A percentile compares a stretch with the other conserved stretches of the same genome.
Conservation (phyloP, 2,797 vertebrate genomes). For the Pipistrellus pipistrellus region DNA sequence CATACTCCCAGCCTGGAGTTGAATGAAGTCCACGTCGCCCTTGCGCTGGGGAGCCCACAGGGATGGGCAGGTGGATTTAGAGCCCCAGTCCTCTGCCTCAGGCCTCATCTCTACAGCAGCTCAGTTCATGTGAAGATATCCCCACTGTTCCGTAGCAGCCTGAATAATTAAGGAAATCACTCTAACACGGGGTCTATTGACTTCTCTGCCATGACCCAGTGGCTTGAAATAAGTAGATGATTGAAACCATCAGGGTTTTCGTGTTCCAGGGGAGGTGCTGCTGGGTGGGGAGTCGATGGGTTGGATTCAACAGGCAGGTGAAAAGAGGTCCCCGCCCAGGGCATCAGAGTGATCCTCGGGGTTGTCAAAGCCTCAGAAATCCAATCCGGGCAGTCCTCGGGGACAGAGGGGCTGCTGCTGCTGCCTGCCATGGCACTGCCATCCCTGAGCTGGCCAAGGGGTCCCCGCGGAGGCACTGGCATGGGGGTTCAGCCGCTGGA, state of each 20-base stretch:
- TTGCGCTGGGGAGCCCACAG: not conserved
- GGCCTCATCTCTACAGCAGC: conserved; percentile 30
- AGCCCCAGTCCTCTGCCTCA: not conserved
- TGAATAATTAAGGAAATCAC: conserved; percentile 81
- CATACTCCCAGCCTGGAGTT: accelerated
- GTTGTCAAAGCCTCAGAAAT: conserved; percentile 50
- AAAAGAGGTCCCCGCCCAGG: conserved; percentile 75
- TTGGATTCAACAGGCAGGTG: conserved; percentile 16
- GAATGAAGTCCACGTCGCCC: accelerated
- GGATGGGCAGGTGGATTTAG: not conserved
- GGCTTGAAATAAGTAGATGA: conserved; percentile 84
- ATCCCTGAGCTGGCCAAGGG: not conserved
- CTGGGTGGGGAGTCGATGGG: conserved; percentile 55
- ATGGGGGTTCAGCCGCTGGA: accelerated
- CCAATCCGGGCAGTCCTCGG: conserved; percentile 55
- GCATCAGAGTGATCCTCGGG: conserved; percentile 63
- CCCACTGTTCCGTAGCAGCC: conserved; percentile 56
- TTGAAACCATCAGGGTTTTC: conserved; percentile 69
- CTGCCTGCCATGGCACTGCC: not conserved
- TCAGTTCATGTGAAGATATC: conserved; percentile 34
- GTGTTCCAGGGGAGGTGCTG: conserved; percentile 47
- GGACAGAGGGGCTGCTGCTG: not conserved
- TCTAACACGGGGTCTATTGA: conserved; percentile 76
- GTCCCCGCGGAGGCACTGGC: not conserved
- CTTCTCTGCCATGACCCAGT: conserved; percentile 70